phyloP scores from a whole-genome alignment of 2,797 vertebrate species.

The Sylvilagus floridanus region DNA sequence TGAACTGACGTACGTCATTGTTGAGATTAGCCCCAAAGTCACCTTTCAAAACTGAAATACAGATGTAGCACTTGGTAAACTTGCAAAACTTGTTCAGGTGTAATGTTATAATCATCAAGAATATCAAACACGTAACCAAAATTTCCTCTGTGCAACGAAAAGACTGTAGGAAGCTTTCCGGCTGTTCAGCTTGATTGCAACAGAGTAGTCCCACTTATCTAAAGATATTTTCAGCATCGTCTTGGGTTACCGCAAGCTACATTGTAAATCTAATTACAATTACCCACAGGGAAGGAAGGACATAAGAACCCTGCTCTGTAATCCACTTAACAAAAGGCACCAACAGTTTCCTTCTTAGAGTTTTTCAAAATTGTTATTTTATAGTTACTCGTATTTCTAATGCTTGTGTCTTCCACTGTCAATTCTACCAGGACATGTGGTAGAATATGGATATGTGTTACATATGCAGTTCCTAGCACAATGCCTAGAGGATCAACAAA shows the following conservation, averaged over 20 bases:
- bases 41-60: background rate
- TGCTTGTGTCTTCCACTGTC: background rate
- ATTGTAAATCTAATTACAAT: conserved; percentile 80
- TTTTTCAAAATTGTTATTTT: conserved; percentile 52
- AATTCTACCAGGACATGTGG: background rate
- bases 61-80: background rate
- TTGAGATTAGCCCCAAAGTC: background rate
- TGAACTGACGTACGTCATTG: background rate
- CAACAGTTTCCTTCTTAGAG: conserved; percentile 44
- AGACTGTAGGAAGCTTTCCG: conserved; percentile 18
- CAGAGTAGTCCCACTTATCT: conserved; percentile 54
- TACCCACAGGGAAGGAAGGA: conserved; percentile 68
- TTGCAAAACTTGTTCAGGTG: background rate
- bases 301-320: conserved; percentile 70
- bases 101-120: background rate
- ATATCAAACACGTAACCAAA: conserved; percentile 40
- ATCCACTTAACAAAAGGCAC: conserved; percentile 65
- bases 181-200: conserved; percentile 61
- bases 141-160: background rate
- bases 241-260: conserved; percentile 77
- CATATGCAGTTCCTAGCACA: background rate
- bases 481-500: background rate
- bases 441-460: background rate
- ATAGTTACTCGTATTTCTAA: conserved; percentile 46
- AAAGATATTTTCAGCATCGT: conserved; percentile 73